A percentile compares a stretch with the other conserved stretches of the same genome.
Conservation (phyloP, 2,113 vertebrate genomes). For the Bolborhynchus lineola region DNA sequence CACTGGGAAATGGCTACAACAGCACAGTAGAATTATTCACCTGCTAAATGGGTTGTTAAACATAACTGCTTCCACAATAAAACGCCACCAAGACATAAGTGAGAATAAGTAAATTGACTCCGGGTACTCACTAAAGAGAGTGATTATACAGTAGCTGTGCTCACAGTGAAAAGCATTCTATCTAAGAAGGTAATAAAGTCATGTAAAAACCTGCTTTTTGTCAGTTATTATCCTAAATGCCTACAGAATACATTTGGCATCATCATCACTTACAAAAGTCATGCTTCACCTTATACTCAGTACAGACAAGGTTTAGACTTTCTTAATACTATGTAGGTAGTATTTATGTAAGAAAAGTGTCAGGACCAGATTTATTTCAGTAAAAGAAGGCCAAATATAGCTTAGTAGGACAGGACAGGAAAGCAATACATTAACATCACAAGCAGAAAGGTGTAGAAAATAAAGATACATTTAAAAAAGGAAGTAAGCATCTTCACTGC, state of each 20-base stretch:
- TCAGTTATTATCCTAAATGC: background rate
- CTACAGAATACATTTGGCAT: background rate
- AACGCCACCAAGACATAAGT: background rate
- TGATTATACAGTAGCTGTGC: background rate
- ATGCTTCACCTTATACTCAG: background rate
- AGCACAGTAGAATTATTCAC: background rate
- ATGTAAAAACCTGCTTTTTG: constrained; percentile 25
- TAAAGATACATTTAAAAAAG: background rate
- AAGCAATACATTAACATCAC: background rate
- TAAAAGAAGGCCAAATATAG: background rate
- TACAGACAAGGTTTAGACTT: background rate
- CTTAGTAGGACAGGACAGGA: background rate
- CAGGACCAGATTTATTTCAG: background rate
- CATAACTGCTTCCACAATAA: background rate
- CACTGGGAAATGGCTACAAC: background rate
- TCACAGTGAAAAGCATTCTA: background rate
- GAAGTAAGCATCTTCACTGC: background rate
- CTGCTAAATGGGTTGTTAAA: background rate
- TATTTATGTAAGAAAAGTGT: background rate
- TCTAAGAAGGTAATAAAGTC: background rate
- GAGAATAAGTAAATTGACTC: background rate
- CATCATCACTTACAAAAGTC: background rate
- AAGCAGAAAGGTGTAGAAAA: background rate
- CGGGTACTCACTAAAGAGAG: background rate
- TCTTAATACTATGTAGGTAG: background rate